Conservation (phyloP, 2,797 vertebrate genomes). For the Malacoraja senta region DNA sequence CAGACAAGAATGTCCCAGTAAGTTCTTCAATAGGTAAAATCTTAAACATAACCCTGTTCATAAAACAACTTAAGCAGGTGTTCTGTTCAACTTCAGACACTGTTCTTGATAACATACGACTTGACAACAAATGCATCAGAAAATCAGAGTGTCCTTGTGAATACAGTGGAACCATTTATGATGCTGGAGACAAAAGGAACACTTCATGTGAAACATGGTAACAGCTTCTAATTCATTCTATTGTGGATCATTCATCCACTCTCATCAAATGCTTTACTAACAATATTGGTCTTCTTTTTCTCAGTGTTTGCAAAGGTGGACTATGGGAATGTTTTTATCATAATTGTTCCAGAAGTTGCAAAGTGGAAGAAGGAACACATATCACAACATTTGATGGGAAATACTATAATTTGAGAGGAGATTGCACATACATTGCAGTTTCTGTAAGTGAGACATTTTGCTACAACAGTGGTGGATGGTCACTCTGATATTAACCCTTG, state of each 20-base stretch:
- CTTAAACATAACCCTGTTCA: not conserved
- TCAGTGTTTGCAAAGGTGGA: constrained; percentile 60
- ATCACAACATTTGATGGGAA: constrained; percentile 35
- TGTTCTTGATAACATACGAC: constrained; percentile 55
- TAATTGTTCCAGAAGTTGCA: constrained; percentile 47
- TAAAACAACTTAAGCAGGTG: not conserved
- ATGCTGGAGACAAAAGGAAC: constrained; percentile 47
- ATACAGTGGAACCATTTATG: constrained; percentile 53
- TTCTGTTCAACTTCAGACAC: constrained; percentile 44
- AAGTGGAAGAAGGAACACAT: constrained; percentile 23
- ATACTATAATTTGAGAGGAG: constrained; percentile 23
- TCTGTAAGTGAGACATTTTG: constrained; percentile 48
- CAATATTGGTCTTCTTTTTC: not conserved
- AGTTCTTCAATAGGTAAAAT: not conserved
- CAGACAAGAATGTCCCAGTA: too few relatives aligned
- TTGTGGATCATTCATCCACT: not conserved
- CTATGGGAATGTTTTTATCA: constrained; percentile 61
- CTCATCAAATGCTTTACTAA: not conserved
- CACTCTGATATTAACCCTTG: not conserved
- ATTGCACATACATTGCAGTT: constrained; percentile 44
- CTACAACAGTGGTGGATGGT: not conserved
- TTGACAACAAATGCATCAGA: constrained; percentile 52
- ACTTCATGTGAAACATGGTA: constrained; percentile 68
- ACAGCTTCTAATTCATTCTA: constrained; percentile 33
- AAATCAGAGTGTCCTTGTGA: constrained; percentile 59